phyloP scores from a whole-genome alignment of 2,797 vertebrate genomes.

The Lutjanus campechanus region DNA sequence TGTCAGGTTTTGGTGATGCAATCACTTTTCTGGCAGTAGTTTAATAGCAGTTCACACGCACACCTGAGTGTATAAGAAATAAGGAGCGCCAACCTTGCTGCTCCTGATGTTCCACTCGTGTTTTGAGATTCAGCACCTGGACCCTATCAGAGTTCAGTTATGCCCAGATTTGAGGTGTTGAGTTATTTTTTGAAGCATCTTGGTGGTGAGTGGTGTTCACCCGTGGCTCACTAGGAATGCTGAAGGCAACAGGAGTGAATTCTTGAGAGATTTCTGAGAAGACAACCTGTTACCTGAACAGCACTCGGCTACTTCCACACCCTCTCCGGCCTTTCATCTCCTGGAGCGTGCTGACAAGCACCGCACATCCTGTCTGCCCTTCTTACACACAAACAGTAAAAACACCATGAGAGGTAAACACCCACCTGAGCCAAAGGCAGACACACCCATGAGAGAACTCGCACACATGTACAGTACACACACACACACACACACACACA shows the following conservation, averaged over 20 bases:
- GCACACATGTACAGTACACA: slow-evolving; percentile 25
- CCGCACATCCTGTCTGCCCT: slow-evolving; percentile 81
- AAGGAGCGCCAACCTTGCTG: slow-evolving; percentile 18
- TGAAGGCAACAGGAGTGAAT: slow-evolving; percentile 52
- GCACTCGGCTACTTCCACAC: slow-evolving; percentile 68
- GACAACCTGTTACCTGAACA: slow-evolving; percentile 81
- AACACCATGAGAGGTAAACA: slow-evolving; percentile 74
- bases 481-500: slow-evolving; percentile 32
- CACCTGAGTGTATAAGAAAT: slow-evolving; percentile 24
- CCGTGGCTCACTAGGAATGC: slow-evolving; percentile 56
- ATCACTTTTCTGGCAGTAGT: slow-evolving; percentile 9
- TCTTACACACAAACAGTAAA: slow-evolving; percentile 72
- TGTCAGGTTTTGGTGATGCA: slow-evolving; percentile 42
- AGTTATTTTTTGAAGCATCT: slow-evolving; percentile 47
- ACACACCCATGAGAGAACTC: slow-evolving; percentile 70
- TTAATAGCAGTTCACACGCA: slow-evolving; percentile 41
- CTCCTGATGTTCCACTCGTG: slow-evolving; percentile 7
- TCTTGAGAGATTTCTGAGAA: slow-evolving; percentile 57
- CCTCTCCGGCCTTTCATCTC: slow-evolving; percentile 81
- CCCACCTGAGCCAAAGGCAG: slow-evolving; percentile 73
- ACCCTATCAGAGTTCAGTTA: slow-evolving; percentile 29
- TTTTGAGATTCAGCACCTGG: slow-evolving; percentile 69
- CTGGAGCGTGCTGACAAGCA: slow-evolving; percentile 78
- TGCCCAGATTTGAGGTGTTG: slow-evolving; percentile 64
- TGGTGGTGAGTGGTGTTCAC: slow-evolving; percentile 61